Evolutionary conservation across 2,888 invertebrate species (phyloP).

Genomic region (Pyrgus malvae): DNA sequence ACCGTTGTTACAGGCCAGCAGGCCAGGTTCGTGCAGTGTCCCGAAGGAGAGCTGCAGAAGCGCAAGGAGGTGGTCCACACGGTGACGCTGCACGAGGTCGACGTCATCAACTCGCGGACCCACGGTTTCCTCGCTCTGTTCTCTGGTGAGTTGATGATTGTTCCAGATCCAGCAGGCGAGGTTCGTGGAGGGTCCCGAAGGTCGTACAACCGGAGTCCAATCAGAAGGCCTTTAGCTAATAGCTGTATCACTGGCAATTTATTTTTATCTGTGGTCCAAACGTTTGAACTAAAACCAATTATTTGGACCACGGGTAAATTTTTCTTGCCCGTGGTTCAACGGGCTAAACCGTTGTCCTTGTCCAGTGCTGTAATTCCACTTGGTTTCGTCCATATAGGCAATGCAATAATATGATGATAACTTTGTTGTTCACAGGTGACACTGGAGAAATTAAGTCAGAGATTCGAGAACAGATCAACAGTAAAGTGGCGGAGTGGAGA

Average conservation of each 20-base stretch:
- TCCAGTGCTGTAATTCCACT: not conserved
- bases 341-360: too few species aligned
- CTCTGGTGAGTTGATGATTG: conserved; percentile 84
- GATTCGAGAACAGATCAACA: conserved; percentile 98
- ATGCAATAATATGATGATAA: not conserved
- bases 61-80: conserved; percentile 99
- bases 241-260: too few species aligned
- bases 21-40: conserved; percentile 97
- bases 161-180: too few species aligned
- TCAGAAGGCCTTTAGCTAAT: too few species aligned
- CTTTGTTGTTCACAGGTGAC: conserved; percentile 84
- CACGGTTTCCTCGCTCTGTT: conserved; percentile 99
- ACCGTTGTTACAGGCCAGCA: conserved; percentile 81
- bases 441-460: conserved; percentile 99
- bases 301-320: too few species aligned
- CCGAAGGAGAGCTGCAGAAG: conserved; percentile 99
- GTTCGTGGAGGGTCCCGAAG: too few species aligned
- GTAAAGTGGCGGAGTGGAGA: conserved; percentile 98
- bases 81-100: conserved; percentile 99
- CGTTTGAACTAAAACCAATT: too few species aligned
- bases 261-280: too few species aligned
- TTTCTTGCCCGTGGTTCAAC: too few species aligned
- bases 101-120: conserved; percentile 98
- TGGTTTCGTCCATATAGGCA: not conserved
- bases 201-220: too few species aligned